A percentile compares a stretch with the other conserved stretches of the same genome.
Conservation (phyloP, 1,140 invertebrate genomes). For the Drosophila funebris region DNA sequence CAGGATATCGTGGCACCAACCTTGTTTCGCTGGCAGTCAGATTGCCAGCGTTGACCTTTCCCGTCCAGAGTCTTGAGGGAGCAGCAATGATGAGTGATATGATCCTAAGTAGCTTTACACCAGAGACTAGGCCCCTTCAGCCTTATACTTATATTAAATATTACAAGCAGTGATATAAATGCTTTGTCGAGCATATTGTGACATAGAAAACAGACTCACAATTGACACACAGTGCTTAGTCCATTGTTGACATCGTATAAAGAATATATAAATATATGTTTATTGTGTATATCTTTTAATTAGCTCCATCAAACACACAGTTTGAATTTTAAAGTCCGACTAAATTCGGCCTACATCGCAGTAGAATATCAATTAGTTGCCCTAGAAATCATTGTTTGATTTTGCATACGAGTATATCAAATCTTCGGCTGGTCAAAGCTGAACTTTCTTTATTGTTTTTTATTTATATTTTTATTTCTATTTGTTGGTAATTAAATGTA, state of each 20-base stretch:
- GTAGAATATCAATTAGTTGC: too few relatives aligned
- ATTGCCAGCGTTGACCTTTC: slow-evolving; percentile 9
- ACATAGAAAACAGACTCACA: neutral
- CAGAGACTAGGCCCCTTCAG: neutral
- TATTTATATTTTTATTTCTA: too few relatives aligned
- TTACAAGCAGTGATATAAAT: neutral
- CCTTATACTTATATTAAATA: neutral
- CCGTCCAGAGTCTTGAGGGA: neutral
- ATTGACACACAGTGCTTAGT: neutral
- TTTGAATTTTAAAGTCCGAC: too few relatives aligned
- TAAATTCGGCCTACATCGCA: too few relatives aligned
- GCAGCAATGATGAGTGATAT: neutral
- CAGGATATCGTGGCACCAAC: slow-evolving; percentile 37
- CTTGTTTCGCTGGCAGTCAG: slow-evolving; percentile 5
- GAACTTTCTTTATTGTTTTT: too few relatives aligned
- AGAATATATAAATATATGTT: too few relatives aligned
- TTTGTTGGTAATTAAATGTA: slow-evolving; percentile 21
- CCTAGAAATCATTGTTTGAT: too few relatives aligned
- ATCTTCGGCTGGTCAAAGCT: too few relatives aligned
- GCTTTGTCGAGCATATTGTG: neutral
- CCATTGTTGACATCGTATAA: neutral
- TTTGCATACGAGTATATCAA: too few relatives aligned
- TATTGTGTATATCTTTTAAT: too few relatives aligned
- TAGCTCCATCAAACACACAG: too few relatives aligned
- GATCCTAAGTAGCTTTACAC: slow-evolving; percentile 5